These are phyloP conservation scores for Trogon melanurus DNA, from an alignment of 2,113 vertebrate species.

Conservation along the genomic window DNA sequence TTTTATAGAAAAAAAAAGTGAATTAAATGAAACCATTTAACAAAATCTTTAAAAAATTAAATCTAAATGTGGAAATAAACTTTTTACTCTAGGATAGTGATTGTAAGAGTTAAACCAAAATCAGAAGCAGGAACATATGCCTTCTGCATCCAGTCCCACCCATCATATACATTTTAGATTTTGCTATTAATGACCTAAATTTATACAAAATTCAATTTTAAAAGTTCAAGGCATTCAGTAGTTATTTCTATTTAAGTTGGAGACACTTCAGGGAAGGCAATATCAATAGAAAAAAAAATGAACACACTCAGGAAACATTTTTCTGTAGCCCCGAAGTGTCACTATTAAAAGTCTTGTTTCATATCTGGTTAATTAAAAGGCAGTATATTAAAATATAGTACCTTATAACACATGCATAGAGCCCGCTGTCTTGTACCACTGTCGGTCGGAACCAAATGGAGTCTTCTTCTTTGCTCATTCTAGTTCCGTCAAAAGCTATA, in stretches of 20 bases:
- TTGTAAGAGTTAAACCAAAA: not conserved
- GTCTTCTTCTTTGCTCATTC: conserved; percentile 99
- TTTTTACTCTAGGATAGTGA: not conserved
- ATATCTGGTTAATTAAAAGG: not conserved
- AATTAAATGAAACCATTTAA: not conserved
- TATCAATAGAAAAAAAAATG: not conserved
- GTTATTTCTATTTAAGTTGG: not conserved
- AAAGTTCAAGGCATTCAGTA: not conserved
- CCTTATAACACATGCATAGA: conserved; percentile 98
- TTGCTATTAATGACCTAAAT: not conserved
- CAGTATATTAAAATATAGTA: conserved; percentile 69
- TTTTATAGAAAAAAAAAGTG: not conserved
- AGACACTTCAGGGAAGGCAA: not conserved
- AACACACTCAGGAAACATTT: not conserved
- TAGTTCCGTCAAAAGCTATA: conserved; percentile 94
- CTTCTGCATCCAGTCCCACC: not conserved
- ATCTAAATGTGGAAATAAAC: not conserved
- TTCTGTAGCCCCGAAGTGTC: not conserved
- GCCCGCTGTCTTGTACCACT: conserved; percentile 91
- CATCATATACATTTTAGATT: not conserved
- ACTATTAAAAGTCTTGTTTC: not conserved
- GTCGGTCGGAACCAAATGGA: conserved; percentile 98
- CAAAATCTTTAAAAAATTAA: not conserved
- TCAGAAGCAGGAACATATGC: not conserved
- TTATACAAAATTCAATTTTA: not conserved